These are phyloP conservation scores for Eulemur mongoz DNA, from an alignment of 2,797 vertebrate genomes.

Conservation along the genomic window DNA sequence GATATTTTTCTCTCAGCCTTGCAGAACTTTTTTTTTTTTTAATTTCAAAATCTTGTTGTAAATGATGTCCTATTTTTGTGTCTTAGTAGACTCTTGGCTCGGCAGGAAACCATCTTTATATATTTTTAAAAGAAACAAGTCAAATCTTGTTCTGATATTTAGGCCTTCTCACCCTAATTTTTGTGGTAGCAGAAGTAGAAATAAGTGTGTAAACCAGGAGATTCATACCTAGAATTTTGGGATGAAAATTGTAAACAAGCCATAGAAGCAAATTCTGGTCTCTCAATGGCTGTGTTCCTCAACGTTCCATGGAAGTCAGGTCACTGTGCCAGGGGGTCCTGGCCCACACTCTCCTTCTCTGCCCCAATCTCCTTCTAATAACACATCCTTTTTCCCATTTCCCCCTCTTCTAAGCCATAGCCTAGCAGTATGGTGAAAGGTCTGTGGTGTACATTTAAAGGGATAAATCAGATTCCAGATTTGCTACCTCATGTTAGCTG, in stretches of 20 bases:
- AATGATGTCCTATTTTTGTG: neutral
- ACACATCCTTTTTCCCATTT: neutral
- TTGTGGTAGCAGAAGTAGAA: neutral
- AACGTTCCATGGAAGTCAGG: neutral
- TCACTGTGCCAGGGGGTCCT: no score
- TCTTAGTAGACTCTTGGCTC: neutral
- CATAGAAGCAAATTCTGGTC: neutral
- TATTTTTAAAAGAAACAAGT: neutral
- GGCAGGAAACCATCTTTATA: neutral
- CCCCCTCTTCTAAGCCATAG: neutral
- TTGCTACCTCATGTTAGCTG: neutral
- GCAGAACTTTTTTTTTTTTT: neutral
- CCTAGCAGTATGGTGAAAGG: neutral
- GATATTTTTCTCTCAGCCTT: neutral
- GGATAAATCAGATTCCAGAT: neutral
- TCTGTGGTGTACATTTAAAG: neutral
- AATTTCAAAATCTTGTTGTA: constrained; percentile 31
- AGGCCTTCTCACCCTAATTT: neutral
- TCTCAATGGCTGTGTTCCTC: neutral
- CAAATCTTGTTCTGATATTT: neutral
- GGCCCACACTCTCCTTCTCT: no score
- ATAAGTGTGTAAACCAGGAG: neutral
- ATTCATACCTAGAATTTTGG: neutral
- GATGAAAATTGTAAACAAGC: neutral
- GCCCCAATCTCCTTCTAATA: neutral